These are phyloP conservation scores for Geococcyx californianus DNA, from an alignment of 2,113 vertebrate species.

Conservation along the genomic window DNA sequence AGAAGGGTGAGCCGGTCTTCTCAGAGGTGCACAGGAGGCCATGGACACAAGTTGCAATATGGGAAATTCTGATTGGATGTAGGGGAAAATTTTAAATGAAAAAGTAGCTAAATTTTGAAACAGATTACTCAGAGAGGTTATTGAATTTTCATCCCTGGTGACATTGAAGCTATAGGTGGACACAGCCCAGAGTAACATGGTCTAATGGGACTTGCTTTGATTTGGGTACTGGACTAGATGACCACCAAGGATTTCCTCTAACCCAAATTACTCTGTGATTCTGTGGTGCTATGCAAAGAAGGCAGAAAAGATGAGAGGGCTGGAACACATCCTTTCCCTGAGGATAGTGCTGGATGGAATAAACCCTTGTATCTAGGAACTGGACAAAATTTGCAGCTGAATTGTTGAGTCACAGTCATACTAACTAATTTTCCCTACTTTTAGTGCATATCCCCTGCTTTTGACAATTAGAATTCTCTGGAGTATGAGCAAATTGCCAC, in stretches of 20 bases:
- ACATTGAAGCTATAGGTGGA: neutral
- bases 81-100: neutral
- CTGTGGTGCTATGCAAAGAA: neutral
- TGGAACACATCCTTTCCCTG: neutral
- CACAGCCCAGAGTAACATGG: neutral
- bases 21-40: neutral
- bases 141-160: neutral
- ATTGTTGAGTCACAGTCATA: neutral
- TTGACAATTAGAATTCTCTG: neutral
- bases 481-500: neutral
- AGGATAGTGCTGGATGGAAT: neutral
- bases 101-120: neutral
- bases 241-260: neutral
- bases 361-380: neutral
- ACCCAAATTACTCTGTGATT: neutral
- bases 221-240: neutral
- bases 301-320: neutral
- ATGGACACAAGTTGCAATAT: neutral
- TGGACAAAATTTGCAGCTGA: neutral
- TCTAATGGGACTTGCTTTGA: neutral
- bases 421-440: neutral
- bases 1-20: neutral
- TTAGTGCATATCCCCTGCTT: neutral
- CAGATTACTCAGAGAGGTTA: neutral
- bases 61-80: neutral